phyloP scores from a whole-genome alignment of 2,888 invertebrate genomes.

The Mythimna loreyi region DNA sequence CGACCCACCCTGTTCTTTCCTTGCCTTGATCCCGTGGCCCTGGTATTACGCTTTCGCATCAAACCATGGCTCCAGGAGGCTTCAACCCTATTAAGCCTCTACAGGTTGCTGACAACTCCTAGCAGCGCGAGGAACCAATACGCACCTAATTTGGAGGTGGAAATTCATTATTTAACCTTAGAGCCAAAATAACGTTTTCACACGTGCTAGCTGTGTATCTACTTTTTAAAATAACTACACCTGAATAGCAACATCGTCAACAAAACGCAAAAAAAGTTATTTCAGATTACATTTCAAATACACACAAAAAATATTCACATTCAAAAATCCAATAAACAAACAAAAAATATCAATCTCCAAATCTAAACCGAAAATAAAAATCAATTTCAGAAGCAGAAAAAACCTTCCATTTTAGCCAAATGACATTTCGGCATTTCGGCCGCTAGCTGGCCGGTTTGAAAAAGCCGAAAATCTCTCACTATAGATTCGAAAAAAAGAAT shows the following conservation, averaged over 20 bases:
- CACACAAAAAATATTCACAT: conserved; percentile 2
- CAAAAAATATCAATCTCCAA: conserved; percentile 30
- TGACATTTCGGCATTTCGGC: conserved; percentile 42
- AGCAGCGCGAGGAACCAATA: no score
- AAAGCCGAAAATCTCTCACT: conserved; percentile 35
- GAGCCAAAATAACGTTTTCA: no score
- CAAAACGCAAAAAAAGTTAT: neutral
- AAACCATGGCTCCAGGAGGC: no score
- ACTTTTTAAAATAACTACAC: neutral
- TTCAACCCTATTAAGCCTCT: no score
- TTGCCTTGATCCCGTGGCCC: no score
- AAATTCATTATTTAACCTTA: no score
- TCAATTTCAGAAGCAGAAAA: conserved; percentile 23
- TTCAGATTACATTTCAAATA: neutral
- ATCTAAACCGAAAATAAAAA: conserved; percentile 34
- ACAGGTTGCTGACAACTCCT: no score
- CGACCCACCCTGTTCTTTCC: no score
- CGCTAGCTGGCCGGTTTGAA: conserved; percentile 17
- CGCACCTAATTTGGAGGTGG: no score
- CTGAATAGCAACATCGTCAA: neutral
- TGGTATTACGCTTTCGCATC: no score
- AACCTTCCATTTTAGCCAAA: conserved; percentile 37
- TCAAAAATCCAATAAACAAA: conserved; percentile 16
- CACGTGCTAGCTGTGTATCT: no score
- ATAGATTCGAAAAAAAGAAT: conserved; percentile 56